These are phyloP conservation scores for Hippopotamyrus pictus DNA, from an alignment of 2,797 vertebrate species.

Conservation along the genomic window DNA sequence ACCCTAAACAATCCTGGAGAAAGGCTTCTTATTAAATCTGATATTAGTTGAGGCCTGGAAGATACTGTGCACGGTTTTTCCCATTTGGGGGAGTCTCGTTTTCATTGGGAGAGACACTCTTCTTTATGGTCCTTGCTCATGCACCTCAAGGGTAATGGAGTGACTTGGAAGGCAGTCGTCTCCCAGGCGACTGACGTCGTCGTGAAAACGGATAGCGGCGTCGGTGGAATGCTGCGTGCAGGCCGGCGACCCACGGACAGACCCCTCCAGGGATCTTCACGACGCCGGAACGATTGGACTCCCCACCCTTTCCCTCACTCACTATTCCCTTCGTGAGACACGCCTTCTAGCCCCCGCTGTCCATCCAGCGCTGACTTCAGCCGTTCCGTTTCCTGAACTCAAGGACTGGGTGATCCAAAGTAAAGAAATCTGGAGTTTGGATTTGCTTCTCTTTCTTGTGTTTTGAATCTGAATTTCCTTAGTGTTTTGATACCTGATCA, in stretches of 20 bases:
- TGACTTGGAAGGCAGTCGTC: neutral
- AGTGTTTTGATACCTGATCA: neutral
- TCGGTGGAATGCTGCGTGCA: neutral
- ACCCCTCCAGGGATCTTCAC: neutral
- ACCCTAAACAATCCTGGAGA: constrained; percentile 53
- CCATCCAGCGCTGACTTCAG: constrained; percentile 3
- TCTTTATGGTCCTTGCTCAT: neutral
- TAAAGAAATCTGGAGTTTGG: neutral
- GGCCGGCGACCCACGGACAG: neutral
- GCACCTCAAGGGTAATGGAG: neutral
- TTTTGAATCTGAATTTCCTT: neutral
- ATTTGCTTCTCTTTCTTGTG: neutral
- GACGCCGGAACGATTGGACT: neutral
- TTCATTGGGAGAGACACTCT: neutral
- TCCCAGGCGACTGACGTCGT: constrained; percentile 30
- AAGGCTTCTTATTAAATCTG: constrained; percentile 47
- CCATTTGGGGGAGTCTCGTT: neutral
- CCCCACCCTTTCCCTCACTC: neutral
- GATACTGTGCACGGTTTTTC: neutral
- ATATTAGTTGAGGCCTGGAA: constrained; percentile 31
- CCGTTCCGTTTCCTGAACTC: constrained; percentile 23
- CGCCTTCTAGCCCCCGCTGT: neutral
- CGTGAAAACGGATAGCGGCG: constrained; percentile 9
- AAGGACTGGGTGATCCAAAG: constrained; percentile 14
- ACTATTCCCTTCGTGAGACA: neutral